Evolutionary conservation across 2,797 vertebrate species (phyloP).

Genomic region (Semotilus atromaculatus): DNA sequence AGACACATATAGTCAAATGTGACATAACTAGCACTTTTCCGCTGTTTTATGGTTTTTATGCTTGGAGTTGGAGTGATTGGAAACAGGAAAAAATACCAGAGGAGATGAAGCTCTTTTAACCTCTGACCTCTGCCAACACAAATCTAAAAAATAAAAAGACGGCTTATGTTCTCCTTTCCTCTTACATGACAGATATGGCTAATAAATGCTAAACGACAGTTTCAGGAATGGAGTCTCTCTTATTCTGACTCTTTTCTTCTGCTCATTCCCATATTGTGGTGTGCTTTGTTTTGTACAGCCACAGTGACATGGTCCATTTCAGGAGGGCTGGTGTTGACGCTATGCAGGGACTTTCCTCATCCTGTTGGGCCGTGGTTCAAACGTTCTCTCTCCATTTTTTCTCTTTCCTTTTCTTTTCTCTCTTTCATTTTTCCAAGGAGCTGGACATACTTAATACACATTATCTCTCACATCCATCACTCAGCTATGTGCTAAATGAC

Average conservation of each 20-base stretch:
- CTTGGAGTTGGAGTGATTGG: conserved; percentile 51
- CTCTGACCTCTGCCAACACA: conserved; percentile 70
- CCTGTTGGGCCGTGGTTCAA: conserved; percentile 84
- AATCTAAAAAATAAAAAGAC: conserved; percentile 61
- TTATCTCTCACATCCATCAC: conserved; percentile 89
- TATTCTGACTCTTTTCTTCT: conserved; percentile 37
- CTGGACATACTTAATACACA: conserved; percentile 87
- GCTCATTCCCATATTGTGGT: conserved; percentile 48
- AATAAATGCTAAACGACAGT: conserved; percentile 44
- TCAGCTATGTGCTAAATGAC: conserved; percentile 82
- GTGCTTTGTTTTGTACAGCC: conserved; percentile 68
- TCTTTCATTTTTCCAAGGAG: conserved; percentile 72
- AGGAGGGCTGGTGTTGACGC: conserved; percentile 85
- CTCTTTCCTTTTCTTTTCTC: conserved; percentile 37
- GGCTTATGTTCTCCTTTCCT: conserved; percentile 42
- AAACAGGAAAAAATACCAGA: conserved; percentile 50
- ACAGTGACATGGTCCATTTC: conserved; percentile 85
- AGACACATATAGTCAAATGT: conserved; percentile 19
- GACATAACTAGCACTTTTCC: conserved; percentile 18
- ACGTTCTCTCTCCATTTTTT: conserved; percentile 60
- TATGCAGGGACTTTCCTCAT: conserved; percentile 89
- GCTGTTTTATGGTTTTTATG: conserved; percentile 30
- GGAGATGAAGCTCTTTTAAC: conserved; percentile 32
- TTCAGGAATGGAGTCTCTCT: conserved; percentile 35
- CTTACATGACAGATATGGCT: conserved; percentile 46